Evolutionary conservation across 2,113 vertebrate genomes (phyloP), one percentile per base, ranked within the genome.

Genomic region (Sula dactylatra): DNA sequence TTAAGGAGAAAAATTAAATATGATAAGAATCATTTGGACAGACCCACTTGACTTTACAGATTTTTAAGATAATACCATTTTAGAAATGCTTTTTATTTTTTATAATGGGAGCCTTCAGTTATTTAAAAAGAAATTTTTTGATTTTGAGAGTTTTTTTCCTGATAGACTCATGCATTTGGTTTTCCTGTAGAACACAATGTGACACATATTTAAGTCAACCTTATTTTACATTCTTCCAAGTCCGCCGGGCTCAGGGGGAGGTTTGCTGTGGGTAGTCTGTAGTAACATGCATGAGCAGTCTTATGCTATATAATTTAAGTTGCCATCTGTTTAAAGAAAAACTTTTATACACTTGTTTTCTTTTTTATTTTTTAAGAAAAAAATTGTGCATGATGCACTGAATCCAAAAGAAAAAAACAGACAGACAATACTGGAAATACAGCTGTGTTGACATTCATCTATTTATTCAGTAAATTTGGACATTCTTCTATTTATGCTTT

Each of bases 241-340:
- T 94, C 54, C 47, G 54, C 25, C 72, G 71, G 26, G 45, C 61
- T 58, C 54, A 90, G 34, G 27, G 61, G 65, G 24, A 67, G 10
- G 20, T 82, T 67, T 88, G 27, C n/a, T 88, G 24, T 82, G 62
- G 36, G 59, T 93, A 93, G 52, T 83, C n/a, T 90, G 34, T 55
- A 86, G 56, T 82, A 94, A 69, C 85, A 94, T 77, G 86, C 88
- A 94, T 93, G 82, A 77, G 42, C 47, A 93, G 47, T 82, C 62
- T 86, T 56, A 74, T 59, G 45, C 49, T 90, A 73, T 92, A 67
- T 71, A 90, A 96, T 90, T 92, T 90, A 91, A 82, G 16, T 79
- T 85, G 14, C 69, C 80, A 91, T 78, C 94, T 93, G 91, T 88
- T 95, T 76, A 71, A 93, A 83, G 31, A 78, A 72, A 84, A 76